These are phyloP conservation scores for Haemorhous mexicanus DNA, from an alignment of 2,113 vertebrate species.

Conservation along the genomic window DNA sequence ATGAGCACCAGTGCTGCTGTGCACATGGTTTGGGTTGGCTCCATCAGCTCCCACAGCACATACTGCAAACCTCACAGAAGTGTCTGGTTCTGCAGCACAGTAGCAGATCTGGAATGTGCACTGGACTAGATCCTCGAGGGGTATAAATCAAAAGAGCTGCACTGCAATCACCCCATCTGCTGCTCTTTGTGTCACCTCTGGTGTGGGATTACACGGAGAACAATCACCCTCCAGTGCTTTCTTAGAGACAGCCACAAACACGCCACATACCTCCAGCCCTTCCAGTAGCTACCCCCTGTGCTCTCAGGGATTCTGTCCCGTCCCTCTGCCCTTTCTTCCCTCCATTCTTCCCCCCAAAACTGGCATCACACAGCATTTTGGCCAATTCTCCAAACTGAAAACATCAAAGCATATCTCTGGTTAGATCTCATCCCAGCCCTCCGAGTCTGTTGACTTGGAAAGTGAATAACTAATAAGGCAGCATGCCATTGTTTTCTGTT, in stretches of 20 bases:
- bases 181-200: background rate
- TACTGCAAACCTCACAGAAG: background rate
- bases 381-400: background rate
- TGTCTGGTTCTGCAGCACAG: background rate
- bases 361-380: background rate
- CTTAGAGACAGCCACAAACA: background rate
- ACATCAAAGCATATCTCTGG: conserved; percentile 54
- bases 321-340: background rate
- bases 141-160: background rate
- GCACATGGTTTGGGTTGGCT: background rate
- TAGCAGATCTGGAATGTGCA: background rate
- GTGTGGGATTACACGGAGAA: background rate
- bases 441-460: conserved; percentile 16
- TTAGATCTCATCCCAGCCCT: conserved; percentile 41
- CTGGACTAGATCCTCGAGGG: background rate
- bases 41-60: background rate
- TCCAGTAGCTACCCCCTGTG: background rate
- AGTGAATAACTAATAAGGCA: conserved; percentile 37
- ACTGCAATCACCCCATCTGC: background rate
- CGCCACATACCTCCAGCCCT: background rate
- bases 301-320: background rate
- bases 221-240: background rate
- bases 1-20: background rate
- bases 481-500: conserved; percentile 61
- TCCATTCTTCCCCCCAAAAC: background rate